Percentiles rank a stretch among this genome's conserved stretches.
Evolutionary conservation across 37 sponge, comb jelly and placozoan species (phyloP).

Genomic region (Amphimedon queenslandica): DNA sequence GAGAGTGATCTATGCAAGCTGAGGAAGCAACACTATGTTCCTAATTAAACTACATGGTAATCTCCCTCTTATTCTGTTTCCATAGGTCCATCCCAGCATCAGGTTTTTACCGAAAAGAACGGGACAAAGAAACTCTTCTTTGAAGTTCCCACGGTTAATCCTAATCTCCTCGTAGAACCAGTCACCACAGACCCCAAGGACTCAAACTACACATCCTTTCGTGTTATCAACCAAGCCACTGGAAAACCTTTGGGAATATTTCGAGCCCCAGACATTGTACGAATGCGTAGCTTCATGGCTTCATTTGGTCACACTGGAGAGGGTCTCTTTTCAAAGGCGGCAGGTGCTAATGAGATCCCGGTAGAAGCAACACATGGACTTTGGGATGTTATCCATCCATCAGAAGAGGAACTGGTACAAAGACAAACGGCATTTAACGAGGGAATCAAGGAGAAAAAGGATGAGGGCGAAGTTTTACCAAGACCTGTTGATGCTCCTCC

Average conservation of each 20-base stretch:
- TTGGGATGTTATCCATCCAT: conserved; percentile 39
- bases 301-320: conserved; percentile 22
- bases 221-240: conserved; percentile 21
- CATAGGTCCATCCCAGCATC: conserved; percentile 22
- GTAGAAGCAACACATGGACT: conserved; percentile 15
- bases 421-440: not conserved
- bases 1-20: too few species aligned
- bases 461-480: not conserved
- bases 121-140: conserved; percentile 4
- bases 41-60: too few species aligned
- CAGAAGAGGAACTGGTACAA: conserved; percentile 15
- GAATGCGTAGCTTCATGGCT: conserved; percentile 38
- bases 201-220: conserved; percentile 56
- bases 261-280: conserved; percentile 39
- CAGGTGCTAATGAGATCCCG: not conserved
- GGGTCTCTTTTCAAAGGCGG: not conserved
- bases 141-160: conserved; percentile 26
- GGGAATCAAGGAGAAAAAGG: not conserved
- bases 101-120: conserved; percentile 8
- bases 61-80: too few species aligned
- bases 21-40: too few species aligned
- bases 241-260: conserved; percentile 28
- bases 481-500: conserved; percentile 5
- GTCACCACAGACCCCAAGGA: conserved; percentile 50
- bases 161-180: conserved; percentile 37